Percentiles rank a stretch among this genome's conserved stretches.
These are phyloP conservation scores for Orthosia incerta DNA, from an alignment of 2,888 invertebrate genomes.

Conservation along the genomic window DNA sequence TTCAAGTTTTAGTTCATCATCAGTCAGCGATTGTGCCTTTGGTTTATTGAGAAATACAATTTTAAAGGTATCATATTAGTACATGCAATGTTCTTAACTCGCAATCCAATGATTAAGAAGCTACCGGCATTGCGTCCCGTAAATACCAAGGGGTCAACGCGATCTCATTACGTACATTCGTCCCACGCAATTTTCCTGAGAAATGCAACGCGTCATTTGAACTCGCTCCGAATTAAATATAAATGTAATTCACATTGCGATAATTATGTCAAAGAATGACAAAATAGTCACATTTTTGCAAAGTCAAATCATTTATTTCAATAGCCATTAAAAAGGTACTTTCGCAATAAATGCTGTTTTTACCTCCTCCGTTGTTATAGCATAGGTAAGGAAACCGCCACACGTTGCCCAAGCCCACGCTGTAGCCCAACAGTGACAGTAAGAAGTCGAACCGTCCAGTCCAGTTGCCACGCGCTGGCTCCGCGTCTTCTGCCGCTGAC, in stretches of 20 bases:
- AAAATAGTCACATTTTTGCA: background rate
- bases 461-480: constrained; percentile 93
- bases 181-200: constrained; percentile 24
- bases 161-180: constrained; percentile 20
- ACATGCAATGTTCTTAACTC: constrained; percentile 7
- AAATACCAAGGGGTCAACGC: constrained; percentile 39
- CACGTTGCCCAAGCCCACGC: constrained; percentile 94
- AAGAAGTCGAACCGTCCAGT: constrained; percentile 94
- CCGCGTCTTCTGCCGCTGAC: constrained; percentile 75
- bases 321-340: too few species aligned
- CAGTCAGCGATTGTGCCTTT: background rate
- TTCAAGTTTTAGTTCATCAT: background rate
- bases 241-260: background rate
- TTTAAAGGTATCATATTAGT: background rate
- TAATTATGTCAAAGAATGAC: background rate
- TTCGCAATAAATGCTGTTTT: background rate
- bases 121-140: constrained; percentile 15
- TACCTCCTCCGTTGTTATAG: constrained; percentile 94
- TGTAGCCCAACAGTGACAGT: constrained; percentile 93
- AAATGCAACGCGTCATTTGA: constrained; percentile 2
- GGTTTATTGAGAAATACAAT: constrained; percentile 3
- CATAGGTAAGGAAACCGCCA: constrained; percentile 95
- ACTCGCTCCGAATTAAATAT: background rate
- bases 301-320: too few species aligned
- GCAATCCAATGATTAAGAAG: constrained; percentile 13